These are phyloP conservation scores for Euphydryas editha DNA, from an alignment of 2,888 invertebrate species.

Conservation along the genomic window DNA sequence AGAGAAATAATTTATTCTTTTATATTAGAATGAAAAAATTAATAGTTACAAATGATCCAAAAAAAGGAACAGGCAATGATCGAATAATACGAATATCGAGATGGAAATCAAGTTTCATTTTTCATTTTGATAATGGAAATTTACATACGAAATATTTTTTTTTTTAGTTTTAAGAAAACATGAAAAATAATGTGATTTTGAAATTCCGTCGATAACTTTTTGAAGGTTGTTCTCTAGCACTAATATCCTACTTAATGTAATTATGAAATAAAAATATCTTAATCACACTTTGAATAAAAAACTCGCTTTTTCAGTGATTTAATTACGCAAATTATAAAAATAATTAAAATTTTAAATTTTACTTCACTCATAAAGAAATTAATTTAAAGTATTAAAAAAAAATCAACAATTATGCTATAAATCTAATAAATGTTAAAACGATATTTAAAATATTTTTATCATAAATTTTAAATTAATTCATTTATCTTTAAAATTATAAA, in stretches of 20 bases:
- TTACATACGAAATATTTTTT: background rate
- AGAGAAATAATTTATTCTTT: too few relatives aligned
- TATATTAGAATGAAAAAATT: too few relatives aligned
- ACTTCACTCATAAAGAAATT: too few relatives aligned
- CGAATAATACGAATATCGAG: too few relatives aligned
- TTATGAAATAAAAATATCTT: background rate
- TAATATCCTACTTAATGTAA: background rate
- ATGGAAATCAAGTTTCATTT: background rate
- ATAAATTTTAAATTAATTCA: background rate
- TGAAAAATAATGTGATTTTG: too few relatives aligned
- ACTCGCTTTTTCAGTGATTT: background rate
- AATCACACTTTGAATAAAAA: background rate
- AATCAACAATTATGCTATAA: background rate
- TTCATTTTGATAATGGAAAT: background rate
- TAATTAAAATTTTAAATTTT: too few relatives aligned
- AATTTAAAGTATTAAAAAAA: too few relatives aligned
- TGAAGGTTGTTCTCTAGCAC: background rate
- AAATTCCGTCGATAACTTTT: too few relatives aligned
- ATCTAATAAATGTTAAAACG: background rate
- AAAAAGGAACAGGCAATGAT: background rate
- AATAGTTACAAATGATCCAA: background rate
- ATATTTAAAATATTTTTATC: background rate
- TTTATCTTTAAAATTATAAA: background rate
- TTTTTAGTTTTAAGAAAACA: background rate
- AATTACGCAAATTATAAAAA: too few relatives aligned